Percentiles rank a stretch among this genome's conserved stretches.
Evolutionary conservation across 2,888 invertebrate species (phyloP).

Genomic region (Coenonympha arcania): DNA sequence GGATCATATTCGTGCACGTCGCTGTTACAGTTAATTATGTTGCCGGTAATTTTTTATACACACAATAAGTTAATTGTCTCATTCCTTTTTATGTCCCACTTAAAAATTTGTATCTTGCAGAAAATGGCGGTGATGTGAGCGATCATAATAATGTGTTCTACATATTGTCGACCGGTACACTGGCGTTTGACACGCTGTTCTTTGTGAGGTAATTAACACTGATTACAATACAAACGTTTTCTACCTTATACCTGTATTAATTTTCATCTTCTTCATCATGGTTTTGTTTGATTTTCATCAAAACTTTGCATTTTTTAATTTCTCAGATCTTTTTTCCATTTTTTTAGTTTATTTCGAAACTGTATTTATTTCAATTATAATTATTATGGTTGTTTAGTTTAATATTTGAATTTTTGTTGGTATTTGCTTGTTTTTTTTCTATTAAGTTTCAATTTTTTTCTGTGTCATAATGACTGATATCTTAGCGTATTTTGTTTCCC

Average conservation of each 20-base stretch:
- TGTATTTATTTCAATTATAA: too few relatives aligned
- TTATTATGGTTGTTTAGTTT: too few relatives aligned
- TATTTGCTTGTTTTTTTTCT: too few relatives aligned
- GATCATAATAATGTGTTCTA: constrained; percentile 63
- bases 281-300: too few relatives aligned
- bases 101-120: constrained; percentile 63
- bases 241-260: too few relatives aligned
- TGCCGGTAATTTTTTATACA: constrained; percentile 65
- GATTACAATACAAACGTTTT: too few relatives aligned
- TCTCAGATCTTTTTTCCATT: background rate
- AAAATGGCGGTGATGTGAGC: constrained; percentile 56
- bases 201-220: constrained; percentile 73
- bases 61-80: background rate
- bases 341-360: background rate
- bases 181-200: constrained; percentile 77
- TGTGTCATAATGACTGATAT: background rate
- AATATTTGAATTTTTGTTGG: too few relatives aligned
- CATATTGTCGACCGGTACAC: constrained; percentile 70
- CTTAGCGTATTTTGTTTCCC: constrained; percentile 25
- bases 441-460: too few relatives aligned
- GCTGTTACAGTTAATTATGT: constrained; percentile 78
- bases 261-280: too few relatives aligned
- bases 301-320: too few relatives aligned
- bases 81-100: background rate
- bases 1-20: constrained; percentile 78